Conservation (phyloP, 2,113 vertebrate species). For the Donacobius atricapilla region DNA sequence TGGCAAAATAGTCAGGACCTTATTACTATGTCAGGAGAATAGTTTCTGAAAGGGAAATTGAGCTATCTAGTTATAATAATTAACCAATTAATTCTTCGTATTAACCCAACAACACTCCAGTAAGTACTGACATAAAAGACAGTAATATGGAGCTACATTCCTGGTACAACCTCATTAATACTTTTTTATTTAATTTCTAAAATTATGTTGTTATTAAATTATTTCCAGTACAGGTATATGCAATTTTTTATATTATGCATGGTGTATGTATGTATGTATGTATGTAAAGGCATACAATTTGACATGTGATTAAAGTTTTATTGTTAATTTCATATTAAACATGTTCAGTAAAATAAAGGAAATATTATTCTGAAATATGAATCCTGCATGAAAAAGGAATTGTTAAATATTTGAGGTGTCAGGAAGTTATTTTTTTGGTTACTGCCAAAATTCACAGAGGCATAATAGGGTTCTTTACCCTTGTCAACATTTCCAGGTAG, state of each 20-base stretch:
- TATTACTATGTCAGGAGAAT: neutral
- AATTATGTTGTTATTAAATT: neutral
- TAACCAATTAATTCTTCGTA: neutral
- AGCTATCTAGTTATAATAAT: neutral
- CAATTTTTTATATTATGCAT: neutral
- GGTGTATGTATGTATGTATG: neutral
- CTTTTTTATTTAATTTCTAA: neutral
- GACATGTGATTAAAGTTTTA: neutral
- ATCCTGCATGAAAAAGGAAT: neutral
- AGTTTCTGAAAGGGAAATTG: neutral
- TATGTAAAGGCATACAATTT: neutral
- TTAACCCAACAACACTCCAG: neutral
- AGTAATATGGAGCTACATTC: neutral
- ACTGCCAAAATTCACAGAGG: neutral
- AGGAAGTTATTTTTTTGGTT: neutral
- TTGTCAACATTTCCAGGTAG: neutral
- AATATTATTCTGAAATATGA: neutral
- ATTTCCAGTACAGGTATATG: neutral
- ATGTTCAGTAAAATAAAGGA: neutral
- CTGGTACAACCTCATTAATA: neutral
- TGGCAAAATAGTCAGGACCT: neutral
- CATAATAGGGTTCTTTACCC: neutral
- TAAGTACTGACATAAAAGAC: neutral
- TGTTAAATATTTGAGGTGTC: neutral
- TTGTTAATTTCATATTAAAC: neutral